Evolutionary conservation across 2,888 invertebrate species (phyloP).

Genomic region (Leptogaster cylindrica): DNA sequence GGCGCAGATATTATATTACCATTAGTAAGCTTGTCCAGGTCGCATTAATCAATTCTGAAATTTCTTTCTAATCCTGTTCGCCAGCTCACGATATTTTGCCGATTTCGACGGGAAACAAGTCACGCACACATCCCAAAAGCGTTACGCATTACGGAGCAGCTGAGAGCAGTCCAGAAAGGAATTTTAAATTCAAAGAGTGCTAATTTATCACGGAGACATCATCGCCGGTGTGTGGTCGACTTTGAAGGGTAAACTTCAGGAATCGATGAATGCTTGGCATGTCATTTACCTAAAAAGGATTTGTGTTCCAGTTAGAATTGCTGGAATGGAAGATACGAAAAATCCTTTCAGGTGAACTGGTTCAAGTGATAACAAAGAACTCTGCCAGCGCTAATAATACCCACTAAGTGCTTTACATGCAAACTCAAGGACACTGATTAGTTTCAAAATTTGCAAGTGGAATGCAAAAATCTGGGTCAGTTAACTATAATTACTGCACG

Average conservation of each 20-base stretch:
- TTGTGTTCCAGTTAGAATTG: neutral
- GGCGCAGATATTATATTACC: constrained; percentile 29
- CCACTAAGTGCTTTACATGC: constrained; percentile 19
- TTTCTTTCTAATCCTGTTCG: constrained; percentile 31
- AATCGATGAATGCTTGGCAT: constrained; percentile 12
- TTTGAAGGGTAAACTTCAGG: constrained; percentile 8
- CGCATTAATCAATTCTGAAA: constrained; percentile 35
- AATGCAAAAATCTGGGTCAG: neutral
- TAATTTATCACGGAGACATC: constrained; percentile 34
- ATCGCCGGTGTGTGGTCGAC: constrained; percentile 16
- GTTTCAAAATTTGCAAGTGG: constrained; percentile 21
- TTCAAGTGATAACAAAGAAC: constrained; percentile 6
- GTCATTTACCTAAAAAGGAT: neutral
- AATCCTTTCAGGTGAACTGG: constrained; percentile 33
- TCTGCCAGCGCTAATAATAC: constrained; percentile 12
- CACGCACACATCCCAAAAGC: neutral
- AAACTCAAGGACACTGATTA: constrained; percentile 6
- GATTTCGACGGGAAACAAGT: constrained; percentile 1
- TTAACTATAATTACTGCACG: no score
- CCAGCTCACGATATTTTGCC: neutral
- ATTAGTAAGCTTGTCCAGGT: constrained; percentile 24
- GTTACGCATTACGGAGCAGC: constrained; percentile 4
- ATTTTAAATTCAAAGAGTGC: constrained; percentile 16
- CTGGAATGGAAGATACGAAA: neutral
- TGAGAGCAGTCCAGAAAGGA: constrained; percentile 12